Base-by-base conservation (phyloP, 2,113 vertebrate genomes). In the Callocephalon fimbriatum region DNA sequence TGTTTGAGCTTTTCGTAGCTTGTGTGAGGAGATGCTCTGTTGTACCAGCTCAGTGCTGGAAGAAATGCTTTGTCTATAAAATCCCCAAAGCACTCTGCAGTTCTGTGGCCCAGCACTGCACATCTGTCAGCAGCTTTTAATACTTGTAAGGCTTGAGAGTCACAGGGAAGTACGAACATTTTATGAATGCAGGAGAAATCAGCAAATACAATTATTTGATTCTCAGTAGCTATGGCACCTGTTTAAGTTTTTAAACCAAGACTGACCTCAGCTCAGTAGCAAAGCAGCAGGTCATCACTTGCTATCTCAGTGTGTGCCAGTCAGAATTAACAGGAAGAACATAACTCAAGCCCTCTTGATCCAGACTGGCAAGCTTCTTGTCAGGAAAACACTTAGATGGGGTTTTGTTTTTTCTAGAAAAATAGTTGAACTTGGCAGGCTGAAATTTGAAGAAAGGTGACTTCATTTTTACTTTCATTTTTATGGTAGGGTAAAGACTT, bases 71-170 rank as follows among this genome's bases (percentile, higher is more conserved):
- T 17, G 26, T 18, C 23, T 62, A 9, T 45, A 51, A 47, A 56
- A 45, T 13, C 22, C 42, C 15, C 53, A 61, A 25, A 0, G 11
- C 40, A 10, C 10, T 22, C 87, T 10, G 35, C 37, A 53, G 40
- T 26, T 9, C 82, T 38, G 15, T 20, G 44, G 42, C 63, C 56
- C 44, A 10, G 4, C 21, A 35, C 4, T 3, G 15, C 6, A 0
- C 19, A 8, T 17, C 15, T 51, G 12, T 3, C 70, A 38, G 40
- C 22, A 37, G 40, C 74, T 74, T 85, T 42, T 27, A 54, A 37
- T 44, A 62, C 13, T 51, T 0, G 0, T 18, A 37, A 65, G 17
- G 20, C 26, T 74, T 1, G 6, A 45, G 56, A 67, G 21, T 2
- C 11, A 5, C 38, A 54, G 51, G 31, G 19, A 79, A 79, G 14